Conservation (phyloP, 2,113 vertebrate species). For the Hirundichthys speculiger region DNA sequence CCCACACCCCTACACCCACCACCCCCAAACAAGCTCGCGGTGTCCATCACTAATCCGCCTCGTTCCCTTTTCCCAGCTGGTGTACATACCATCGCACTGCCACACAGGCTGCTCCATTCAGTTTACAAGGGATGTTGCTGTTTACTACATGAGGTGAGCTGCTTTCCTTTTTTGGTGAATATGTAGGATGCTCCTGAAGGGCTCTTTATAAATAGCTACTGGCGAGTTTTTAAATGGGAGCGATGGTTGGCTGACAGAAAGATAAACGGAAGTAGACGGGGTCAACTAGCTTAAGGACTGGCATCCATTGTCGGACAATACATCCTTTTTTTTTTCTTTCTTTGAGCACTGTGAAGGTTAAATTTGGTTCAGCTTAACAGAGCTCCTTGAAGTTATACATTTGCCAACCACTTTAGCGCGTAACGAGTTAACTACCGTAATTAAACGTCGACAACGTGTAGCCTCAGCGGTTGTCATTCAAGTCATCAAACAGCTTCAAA, state of each 20-base stretch:
- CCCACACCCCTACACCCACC: background rate
- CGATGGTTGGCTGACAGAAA: slow-evolving; percentile 13
- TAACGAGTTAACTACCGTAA: no score
- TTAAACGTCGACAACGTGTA: no score
- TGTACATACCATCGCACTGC: slow-evolving; percentile 18
- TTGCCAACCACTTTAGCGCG: no score
- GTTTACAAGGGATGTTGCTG: slow-evolving; percentile 14
- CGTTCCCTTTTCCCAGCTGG: slow-evolving; percentile 53
- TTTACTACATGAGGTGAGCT: slow-evolving; percentile 50
- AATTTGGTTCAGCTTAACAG: no score
- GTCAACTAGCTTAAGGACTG: no score
- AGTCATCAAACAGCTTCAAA: no score
- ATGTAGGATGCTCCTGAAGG: background rate
- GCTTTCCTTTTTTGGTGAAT: background rate
- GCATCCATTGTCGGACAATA: no score
- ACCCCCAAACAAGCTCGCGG: background rate
- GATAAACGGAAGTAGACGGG: background rate
- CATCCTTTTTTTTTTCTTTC: no score
- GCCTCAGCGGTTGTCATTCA: no score
- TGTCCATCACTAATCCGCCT: slow-evolving; percentile 68
- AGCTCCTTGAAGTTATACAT: no score
- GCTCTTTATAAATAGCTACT: background rate
- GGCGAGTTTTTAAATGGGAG: background rate
- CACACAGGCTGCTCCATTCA: slow-evolving; percentile 8
- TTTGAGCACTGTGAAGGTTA: no score